Evolutionary conservation across 2,797 vertebrate genomes (phyloP), one percentile per base, ranked within the genome.

Genomic region (Sebastolobus altivelis): DNA sequence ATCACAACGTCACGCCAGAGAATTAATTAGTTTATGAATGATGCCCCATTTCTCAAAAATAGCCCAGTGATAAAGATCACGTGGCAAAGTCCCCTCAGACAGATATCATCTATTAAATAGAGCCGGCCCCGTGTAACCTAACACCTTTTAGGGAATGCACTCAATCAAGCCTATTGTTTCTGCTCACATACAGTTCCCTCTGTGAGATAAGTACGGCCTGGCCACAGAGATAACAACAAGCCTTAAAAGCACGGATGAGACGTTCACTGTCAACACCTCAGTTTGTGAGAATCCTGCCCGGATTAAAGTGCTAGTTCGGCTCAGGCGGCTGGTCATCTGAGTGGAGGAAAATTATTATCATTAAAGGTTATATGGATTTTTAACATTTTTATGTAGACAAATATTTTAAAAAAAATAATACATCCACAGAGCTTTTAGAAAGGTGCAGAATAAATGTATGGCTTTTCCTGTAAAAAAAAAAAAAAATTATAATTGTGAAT

Each of bases 81-180:
- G 74, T 84, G 78, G 73, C 81, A 84, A 80, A 88, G 65, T 74
- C 77, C 62, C 72, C 27, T 79, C 75, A 74, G 79, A 88, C 92
- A 92, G 90, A 95, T 94, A 93, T 95, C 89, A 92, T 94, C 94
- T 95, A 95, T 95, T 93, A 94, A 95, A 91, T 54, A 90, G 89
- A 86, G 38, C 88, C 77, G 85, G 76, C 68, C 25, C 82, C 16
- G 49, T 20, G 96, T 95, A 96, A 96, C 94, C 87, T 33, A 91
- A 96, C 95, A 95, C 96, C 95, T 89, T 88, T 83, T 73, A 65
- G 92, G 94, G 95, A 95, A 95, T 95, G 95, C 94, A 94, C 93
- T 96, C 96, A 95, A 95, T 96, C 96, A 96, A 62, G 75, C 82
- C 95, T 88, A 95, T 96, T 96, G 95, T 96, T 95, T 96, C 93